Evolutionary conservation across 2,888 invertebrate species (phyloP).

Genomic region (Biston stratarius): DNA sequence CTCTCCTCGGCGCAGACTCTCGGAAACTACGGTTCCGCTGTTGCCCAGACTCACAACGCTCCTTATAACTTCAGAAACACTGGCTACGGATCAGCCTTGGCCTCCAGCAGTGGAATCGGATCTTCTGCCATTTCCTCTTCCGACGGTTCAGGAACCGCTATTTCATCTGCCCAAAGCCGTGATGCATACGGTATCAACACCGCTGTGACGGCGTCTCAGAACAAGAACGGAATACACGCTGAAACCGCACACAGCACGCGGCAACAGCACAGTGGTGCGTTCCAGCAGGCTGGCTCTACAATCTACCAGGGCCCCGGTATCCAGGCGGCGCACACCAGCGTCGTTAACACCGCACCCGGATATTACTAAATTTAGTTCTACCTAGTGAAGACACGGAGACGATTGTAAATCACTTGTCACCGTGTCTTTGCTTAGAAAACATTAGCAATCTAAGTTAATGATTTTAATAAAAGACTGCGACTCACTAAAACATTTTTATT

Average conservation of each 20-base stretch:
- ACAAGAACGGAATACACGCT: conserved; percentile 58
- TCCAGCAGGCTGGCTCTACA: conserved; percentile 69
- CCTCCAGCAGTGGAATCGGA: conserved; percentile 49
- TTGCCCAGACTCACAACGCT: conserved; percentile 61
- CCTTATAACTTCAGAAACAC: conserved; percentile 42
- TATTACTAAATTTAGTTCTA: conserved; percentile 57
- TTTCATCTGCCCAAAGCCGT: conserved; percentile 61
- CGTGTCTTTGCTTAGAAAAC: conserved; percentile 55
- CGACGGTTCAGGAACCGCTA: conserved; percentile 58
- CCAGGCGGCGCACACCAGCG: conserved; percentile 69
- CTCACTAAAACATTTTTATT: conserved; percentile 33
- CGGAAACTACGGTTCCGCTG: conserved; percentile 62
- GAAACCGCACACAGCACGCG: conserved; percentile 68
- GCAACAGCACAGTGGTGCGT: conserved; percentile 59
- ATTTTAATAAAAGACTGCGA: conserved; percentile 60
- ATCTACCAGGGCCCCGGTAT: conserved; percentile 68
- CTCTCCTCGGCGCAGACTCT: conserved; percentile 63
- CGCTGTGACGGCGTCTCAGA: conserved; percentile 68
- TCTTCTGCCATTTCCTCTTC: conserved; percentile 44
- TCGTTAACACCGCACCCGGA: conserved; percentile 62
- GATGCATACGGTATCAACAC: conserved; percentile 53
- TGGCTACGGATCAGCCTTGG: conserved; percentile 57
- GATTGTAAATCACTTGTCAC: conserved; percentile 72
- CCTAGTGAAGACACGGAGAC: conserved; percentile 65
- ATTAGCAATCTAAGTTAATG: conserved; percentile 16